A percentile compares a stretch with the other conserved stretches of the same genome.
phyloP scores from a whole-genome alignment of 2,888 invertebrate genomes.

The Macrostomum cliftonense region DNA sequence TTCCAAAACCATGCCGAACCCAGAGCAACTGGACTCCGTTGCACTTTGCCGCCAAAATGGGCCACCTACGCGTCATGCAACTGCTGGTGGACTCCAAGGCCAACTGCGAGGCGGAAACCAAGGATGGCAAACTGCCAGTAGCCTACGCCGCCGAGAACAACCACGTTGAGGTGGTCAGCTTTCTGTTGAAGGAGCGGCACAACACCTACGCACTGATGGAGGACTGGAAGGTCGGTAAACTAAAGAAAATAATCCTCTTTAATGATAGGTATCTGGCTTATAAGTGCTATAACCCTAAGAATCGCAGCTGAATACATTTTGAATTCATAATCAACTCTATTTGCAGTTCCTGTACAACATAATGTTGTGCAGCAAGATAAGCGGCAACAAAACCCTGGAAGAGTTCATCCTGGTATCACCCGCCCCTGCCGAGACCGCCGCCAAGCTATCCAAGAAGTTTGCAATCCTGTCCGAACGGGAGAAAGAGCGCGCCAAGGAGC shows the following conservation, averaged over 20 bases:
- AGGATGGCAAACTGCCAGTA: constrained; percentile 82
- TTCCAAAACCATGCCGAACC: too few relatives aligned
- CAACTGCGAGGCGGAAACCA: constrained; percentile 62
- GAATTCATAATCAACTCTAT: neutral
- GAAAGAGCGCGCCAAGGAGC: constrained; percentile 89
- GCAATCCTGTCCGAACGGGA: constrained; percentile 69
- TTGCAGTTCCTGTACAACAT: constrained; percentile 79
- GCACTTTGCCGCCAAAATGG: constrained; percentile 40
- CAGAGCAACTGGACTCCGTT: constrained; percentile 35
- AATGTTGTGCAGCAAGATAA: constrained; percentile 80
- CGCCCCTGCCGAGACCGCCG: constrained; percentile 95
- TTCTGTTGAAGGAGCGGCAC: constrained; percentile 86
- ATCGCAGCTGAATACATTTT: constrained; percentile 14
- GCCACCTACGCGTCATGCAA: constrained; percentile 80
- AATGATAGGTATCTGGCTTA: too few relatives aligned
- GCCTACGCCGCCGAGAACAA: constrained; percentile 95
- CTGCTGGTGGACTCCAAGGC: constrained; percentile 84
- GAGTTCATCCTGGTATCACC: constrained; percentile 94
- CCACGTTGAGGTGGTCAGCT: constrained; percentile 82
- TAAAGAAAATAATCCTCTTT: too few relatives aligned
- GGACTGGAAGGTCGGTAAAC: constrained; percentile 56
- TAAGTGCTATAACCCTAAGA: too few relatives aligned
- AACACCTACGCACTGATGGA: constrained; percentile 92
- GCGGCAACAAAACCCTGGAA: constrained; percentile 83
- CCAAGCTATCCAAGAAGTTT: constrained; percentile 50